Evolutionary conservation across 2,797 vertebrate genomes (phyloP).

Genomic region (Chloroceryle amazona): DNA sequence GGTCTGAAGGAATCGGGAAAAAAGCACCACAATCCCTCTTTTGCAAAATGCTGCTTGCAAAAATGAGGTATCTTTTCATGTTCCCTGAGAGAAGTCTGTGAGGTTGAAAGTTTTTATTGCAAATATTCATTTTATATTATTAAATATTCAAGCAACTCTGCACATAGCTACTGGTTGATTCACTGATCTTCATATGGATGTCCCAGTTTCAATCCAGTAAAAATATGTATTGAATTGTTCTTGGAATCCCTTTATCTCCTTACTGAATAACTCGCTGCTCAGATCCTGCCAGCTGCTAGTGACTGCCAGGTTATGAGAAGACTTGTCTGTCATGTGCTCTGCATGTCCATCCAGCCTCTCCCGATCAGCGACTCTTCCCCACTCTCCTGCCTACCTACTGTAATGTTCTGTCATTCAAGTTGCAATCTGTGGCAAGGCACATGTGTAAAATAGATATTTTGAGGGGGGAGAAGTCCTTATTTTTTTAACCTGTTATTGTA

Average conservation of each 20-base stretch:
- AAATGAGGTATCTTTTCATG: background rate
- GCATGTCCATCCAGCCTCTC: background rate
- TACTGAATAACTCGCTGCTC: background rate
- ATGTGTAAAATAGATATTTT: slow-evolving; percentile 9
- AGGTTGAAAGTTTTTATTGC: slow-evolving; percentile 22
- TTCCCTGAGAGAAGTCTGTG: background rate
- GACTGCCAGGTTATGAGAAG: slow-evolving; percentile 15
- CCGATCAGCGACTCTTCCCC: background rate
- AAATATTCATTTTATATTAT: background rate
- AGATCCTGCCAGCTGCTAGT: slow-evolving; percentile 39
- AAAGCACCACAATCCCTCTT: background rate
- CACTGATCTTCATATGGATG: background rate
- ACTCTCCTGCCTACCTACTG: background rate
- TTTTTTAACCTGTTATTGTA: slow-evolving; percentile 64
- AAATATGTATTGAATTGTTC: background rate
- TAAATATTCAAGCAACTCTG: background rate
- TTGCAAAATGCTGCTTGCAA: background rate
- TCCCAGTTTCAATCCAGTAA: slow-evolving; percentile 4
- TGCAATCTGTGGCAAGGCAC: slow-evolving; percentile 33
- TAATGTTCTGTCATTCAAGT: background rate
- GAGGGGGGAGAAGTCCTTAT: background rate
- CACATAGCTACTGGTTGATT: background rate
- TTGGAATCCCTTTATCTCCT: slow-evolving; percentile 3
- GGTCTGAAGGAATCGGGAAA: background rate
- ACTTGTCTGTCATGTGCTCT: slow-evolving; percentile 19